phyloP scores from a whole-genome alignment of 2,113 vertebrate genomes.

The Xyliphius kryptos region DNA sequence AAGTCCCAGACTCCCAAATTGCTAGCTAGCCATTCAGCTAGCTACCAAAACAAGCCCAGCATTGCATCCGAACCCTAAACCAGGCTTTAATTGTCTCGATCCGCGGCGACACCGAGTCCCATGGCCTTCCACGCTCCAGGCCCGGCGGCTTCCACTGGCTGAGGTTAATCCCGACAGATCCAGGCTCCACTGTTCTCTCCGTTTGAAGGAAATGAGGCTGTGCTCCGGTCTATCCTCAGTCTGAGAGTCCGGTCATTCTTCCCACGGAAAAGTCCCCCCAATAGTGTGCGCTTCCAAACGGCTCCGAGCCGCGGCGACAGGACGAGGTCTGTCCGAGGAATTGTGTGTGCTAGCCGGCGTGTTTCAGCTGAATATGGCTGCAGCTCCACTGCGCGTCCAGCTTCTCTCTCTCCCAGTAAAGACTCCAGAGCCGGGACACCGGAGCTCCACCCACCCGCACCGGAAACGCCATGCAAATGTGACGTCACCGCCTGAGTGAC shows the following conservation, averaged over 20 bases:
- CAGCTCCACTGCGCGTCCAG: no score
- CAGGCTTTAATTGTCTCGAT: constrained; percentile 15
- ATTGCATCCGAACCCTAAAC: constrained; percentile 40
- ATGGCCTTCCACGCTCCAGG: constrained; percentile 38
- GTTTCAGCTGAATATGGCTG: no score
- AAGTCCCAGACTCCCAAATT: no score
- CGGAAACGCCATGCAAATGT: constrained; percentile 58
- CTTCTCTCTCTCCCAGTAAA: constrained; percentile 31
- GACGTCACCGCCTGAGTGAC: constrained; percentile 63
- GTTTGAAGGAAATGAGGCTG: constrained; percentile 42
- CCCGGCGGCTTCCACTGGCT: constrained; percentile 49
- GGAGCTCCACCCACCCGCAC: constrained; percentile 56
- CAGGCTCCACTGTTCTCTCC: constrained; percentile 46
- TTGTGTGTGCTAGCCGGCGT: no score
- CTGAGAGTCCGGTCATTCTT: constrained; percentile 48
- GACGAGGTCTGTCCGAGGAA: no score
- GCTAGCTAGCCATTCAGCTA: no score
- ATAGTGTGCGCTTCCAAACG: background rate
- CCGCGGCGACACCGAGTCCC: constrained; percentile 14
- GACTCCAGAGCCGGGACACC: constrained; percentile 47
- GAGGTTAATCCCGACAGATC: constrained; percentile 54
- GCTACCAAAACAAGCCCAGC: constrained; percentile 55
- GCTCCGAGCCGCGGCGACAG: no score
- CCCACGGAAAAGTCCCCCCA: background rate
- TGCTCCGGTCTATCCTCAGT: constrained; percentile 45